Evolutionary conservation across 64 coral and sea anemone genomes (phyloP).

Genomic region (Montipora foliosa): DNA sequence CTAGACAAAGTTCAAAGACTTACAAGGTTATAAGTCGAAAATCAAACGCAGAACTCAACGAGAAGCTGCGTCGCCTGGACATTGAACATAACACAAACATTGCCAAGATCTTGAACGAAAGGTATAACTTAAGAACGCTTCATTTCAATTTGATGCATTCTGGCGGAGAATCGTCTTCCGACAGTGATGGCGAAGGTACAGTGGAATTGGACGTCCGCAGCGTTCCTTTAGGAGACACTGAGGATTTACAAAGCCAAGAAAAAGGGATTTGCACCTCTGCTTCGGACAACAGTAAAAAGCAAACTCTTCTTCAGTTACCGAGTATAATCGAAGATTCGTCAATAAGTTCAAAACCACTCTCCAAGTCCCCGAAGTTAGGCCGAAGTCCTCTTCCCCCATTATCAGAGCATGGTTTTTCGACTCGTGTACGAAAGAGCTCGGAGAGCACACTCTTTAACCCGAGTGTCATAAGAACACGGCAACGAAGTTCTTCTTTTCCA

Average conservation of each 20-base stretch:
- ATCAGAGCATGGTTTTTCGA: constrained; percentile 29
- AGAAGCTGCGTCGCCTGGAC: constrained; percentile 50
- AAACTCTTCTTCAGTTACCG: constrained; percentile 34
- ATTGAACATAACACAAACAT: constrained; percentile 67
- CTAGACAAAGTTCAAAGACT: constrained; percentile 39
- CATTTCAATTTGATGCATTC: constrained; percentile 43
- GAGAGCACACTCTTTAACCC: constrained; percentile 12
- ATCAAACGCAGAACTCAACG: constrained; percentile 61
- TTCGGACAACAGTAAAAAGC: constrained; percentile 18
- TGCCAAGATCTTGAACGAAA: constrained; percentile 61
- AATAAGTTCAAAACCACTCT: not conserved
- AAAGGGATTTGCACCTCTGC: not conserved
- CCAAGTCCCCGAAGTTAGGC: constrained; percentile 18
- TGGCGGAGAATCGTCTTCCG: constrained; percentile 11
- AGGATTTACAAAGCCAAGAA: constrained; percentile 5
- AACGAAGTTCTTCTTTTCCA: constrained; percentile 30
- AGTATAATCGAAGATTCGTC: constrained; percentile 27
- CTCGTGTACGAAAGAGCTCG: constrained; percentile 2
- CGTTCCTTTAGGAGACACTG: not conserved
- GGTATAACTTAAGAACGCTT: constrained; percentile 49
- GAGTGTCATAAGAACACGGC: not conserved
- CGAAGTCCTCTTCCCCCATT: constrained; percentile 42
- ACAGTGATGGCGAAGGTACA: constrained; percentile 9
- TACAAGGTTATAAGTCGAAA: constrained; percentile 58
- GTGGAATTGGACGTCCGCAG: not conserved